phyloP scores from a whole-genome alignment of 2,113 vertebrate genomes.

The Lutjanus erythropterus region DNA sequence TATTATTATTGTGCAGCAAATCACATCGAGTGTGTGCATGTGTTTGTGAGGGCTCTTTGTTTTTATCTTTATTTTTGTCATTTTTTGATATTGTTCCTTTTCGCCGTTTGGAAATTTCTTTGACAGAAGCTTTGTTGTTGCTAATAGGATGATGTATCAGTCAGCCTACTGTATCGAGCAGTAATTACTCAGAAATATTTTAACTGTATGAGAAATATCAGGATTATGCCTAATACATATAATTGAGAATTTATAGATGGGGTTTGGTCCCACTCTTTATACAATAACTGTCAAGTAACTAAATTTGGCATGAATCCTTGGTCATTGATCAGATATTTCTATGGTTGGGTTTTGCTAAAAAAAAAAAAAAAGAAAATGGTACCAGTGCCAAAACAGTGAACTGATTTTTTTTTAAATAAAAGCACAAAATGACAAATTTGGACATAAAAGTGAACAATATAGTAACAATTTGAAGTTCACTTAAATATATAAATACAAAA shows the following conservation, averaged over 20 bases:
- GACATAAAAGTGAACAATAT: too few species aligned
- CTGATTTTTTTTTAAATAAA: too few species aligned
- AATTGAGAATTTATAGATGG: neutral
- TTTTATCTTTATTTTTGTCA: conserved; percentile 30
- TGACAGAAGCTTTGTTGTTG: neutral
- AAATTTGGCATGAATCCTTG: neutral
- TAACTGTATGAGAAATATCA: neutral
- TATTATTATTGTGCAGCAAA: conserved; percentile 41
- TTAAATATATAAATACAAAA: too few species aligned
- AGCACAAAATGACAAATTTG: too few species aligned
- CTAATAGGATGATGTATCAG: neutral
- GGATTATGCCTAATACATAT: neutral
- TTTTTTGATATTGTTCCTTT: conserved; percentile 23
- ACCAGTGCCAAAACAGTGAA: too few species aligned
- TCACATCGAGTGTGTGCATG: conserved; percentile 17
- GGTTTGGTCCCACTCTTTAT: neutral
- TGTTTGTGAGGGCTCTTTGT: conserved; percentile 19
- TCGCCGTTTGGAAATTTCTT: conserved; percentile 1
- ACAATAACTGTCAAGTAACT: neutral
- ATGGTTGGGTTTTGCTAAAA: too few species aligned
- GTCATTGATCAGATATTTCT: too few species aligned
- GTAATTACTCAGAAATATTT: neutral
- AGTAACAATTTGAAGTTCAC: too few species aligned
- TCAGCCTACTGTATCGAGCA: neutral
- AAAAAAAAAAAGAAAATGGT: too few species aligned